Percentiles rank a stretch among this genome's conserved stretches.
These are phyloP conservation scores for Cepaea nemoralis DNA, from an alignment of 1,140 invertebrate genomes.

Conservation along the genomic window DNA sequence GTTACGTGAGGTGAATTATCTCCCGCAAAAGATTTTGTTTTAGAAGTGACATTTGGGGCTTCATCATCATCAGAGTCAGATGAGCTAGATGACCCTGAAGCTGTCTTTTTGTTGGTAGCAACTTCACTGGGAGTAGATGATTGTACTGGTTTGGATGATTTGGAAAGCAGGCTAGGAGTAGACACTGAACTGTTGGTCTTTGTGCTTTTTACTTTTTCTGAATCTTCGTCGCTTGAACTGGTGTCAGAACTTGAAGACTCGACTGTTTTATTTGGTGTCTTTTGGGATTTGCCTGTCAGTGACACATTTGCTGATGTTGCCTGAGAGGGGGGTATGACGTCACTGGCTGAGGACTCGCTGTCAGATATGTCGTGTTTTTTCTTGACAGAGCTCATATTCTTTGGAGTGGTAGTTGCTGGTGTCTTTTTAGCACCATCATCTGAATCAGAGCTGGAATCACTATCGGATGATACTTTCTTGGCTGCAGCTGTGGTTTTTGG, in stretches of 20 bases:
- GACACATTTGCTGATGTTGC: conserved; percentile 32
- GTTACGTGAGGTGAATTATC: background rate
- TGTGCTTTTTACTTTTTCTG: conserved; percentile 18
- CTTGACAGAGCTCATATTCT: background rate
- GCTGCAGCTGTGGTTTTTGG: conserved; percentile 13
- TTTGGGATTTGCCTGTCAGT: background rate
- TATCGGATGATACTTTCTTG: conserved; percentile 35
- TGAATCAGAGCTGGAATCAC: conserved; percentile 39
- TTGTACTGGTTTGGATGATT: background rate
- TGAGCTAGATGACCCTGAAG: background rate
- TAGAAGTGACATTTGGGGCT: background rate
- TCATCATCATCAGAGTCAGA: background rate
- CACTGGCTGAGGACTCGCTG: conserved; percentile 34
- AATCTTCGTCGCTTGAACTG: conserved; percentile 41
- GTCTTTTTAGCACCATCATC: conserved; percentile 33
- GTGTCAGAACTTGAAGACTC: conserved; percentile 39
- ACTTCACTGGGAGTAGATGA: background rate
- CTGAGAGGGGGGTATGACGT: conserved; percentile 18
- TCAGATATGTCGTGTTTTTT: conserved; percentile 16
- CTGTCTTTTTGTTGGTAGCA: background rate
- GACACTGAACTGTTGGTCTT: background rate
- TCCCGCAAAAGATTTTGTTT: background rate
- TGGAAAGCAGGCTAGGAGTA: background rate
- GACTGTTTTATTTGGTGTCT: conserved; percentile 4
- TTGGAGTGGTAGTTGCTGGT: conserved; percentile 18